Percentiles rank a stretch among this genome's conserved stretches.
phyloP scores from a whole-genome alignment of 2,797 vertebrate genomes.

The Propithecus deckenii region DNA sequence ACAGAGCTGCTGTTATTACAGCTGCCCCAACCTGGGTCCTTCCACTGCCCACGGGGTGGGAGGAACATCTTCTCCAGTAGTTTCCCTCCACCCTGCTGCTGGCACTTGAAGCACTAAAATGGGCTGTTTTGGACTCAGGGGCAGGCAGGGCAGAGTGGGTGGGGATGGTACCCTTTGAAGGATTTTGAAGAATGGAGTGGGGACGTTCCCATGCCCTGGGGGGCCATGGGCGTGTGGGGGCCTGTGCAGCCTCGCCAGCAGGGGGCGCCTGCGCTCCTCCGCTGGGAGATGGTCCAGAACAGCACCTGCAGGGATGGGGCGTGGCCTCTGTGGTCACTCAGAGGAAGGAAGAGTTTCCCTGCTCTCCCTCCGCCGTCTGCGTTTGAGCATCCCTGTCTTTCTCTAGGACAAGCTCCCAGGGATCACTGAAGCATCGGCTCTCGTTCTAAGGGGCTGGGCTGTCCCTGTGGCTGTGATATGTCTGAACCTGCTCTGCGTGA shows the following conservation, averaged over 20 bases:
- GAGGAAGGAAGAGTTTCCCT: neutral
- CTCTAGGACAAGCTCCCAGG: neutral
- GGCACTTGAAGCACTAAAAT: neutral
- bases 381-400: neutral
- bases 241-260: neutral
- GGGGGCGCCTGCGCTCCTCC: neutral
- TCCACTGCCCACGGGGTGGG: neutral
- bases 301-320: neutral
- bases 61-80: neutral
- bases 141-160: neutral
- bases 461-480: too few species aligned
- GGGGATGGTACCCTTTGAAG: neutral
- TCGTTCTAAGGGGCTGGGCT: neutral
- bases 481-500: neutral
- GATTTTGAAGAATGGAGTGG: neutral
- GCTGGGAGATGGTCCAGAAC: neutral
- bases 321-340: neutral
- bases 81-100: neutral
- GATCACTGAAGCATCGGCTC: neutral
- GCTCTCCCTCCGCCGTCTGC: too few species aligned
- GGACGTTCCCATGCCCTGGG: accelerated
- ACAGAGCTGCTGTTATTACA: neutral
- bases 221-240: neutral
- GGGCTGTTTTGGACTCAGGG: neutral
- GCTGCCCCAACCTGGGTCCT: neutral